Evolutionary conservation across 2,113 vertebrate genomes (phyloP).

Genomic region (Dissostichus mawsoni): DNA sequence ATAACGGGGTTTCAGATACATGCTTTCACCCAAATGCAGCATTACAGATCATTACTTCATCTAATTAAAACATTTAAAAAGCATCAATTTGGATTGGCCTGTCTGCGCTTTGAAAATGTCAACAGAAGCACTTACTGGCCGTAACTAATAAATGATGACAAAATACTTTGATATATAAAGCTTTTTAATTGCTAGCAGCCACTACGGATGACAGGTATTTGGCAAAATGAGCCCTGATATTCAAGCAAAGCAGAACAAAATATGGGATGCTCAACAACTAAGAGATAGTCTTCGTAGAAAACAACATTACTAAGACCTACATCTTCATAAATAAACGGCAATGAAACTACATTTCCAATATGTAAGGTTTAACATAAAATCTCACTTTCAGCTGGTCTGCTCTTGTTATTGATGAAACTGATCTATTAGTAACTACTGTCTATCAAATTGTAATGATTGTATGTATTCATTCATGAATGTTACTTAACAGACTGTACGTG

Average conservation of each 20-base stretch:
- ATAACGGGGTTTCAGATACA: not conserved
- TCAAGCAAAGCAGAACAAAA: not conserved
- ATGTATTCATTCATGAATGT: too few relatives aligned
- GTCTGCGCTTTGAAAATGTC: conserved; percentile 59
- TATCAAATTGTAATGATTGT: too few relatives aligned
- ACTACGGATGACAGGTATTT: not conserved
- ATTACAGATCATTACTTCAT: conserved; percentile 59
- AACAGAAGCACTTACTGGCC: conserved; percentile 30
- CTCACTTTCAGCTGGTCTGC: too few relatives aligned
- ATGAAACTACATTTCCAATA: too few relatives aligned
- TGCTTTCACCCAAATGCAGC: conserved; percentile 14
- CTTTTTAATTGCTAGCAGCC: conserved; percentile 21
- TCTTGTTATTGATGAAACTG: too few relatives aligned
- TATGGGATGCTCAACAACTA: not conserved
- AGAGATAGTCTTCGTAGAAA: not conserved
- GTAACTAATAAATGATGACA: conserved; percentile 39
- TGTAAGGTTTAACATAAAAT: too few relatives aligned
- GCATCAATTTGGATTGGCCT: conserved; percentile 50
- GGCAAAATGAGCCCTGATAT: conserved; percentile 11
- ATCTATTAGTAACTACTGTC: too few relatives aligned
- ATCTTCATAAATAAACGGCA: too few relatives aligned
- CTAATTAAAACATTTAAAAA: conserved; percentile 64
- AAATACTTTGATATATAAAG: conserved; percentile 23
- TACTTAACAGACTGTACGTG: too few relatives aligned
- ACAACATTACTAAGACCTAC: too few relatives aligned